Percentiles rank a stretch among this genome's conserved stretches.
phyloP scores from a whole-genome alignment of 2,113 vertebrate species.

The Cynopterus brachyotis region DNA sequence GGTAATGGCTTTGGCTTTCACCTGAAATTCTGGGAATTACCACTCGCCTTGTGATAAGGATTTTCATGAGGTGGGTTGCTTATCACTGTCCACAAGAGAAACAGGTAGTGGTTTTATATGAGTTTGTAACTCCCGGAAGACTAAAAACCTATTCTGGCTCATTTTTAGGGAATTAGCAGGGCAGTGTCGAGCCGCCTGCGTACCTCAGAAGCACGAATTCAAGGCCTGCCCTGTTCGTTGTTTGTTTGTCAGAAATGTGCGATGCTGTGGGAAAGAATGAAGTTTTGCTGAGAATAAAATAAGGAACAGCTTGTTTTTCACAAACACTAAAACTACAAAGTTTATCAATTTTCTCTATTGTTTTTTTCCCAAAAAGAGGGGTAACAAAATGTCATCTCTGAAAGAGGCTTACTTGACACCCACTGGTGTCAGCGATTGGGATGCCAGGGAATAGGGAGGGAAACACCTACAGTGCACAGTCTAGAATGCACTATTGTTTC shows the following conservation, averaged over 20 bases:
- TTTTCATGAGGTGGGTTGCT: slow-evolving; percentile 3
- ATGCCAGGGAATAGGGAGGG: slow-evolving; percentile 6
- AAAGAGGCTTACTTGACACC: slow-evolving; percentile 56
- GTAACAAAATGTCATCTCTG: slow-evolving; percentile 65
- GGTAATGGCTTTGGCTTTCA: not conserved
- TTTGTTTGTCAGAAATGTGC: slow-evolving; percentile 67
- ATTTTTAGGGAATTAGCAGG: slow-evolving; percentile 45
- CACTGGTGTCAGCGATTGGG: not conserved
- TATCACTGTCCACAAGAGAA: not conserved
- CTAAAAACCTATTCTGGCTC: not conserved
- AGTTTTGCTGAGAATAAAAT: slow-evolving; percentile 71
- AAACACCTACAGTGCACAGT: slow-evolving; percentile 35
- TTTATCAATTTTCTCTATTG: slow-evolving; percentile 54
- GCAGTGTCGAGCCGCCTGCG: slow-evolving; percentile 8
- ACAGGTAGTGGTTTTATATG: not conserved
- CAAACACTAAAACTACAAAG: slow-evolving; percentile 78
- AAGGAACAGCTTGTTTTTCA: slow-evolving; percentile 70
- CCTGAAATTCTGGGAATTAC: not conserved
- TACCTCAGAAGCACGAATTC: slow-evolving; percentile 67
- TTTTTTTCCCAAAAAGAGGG: slow-evolving; percentile 1
- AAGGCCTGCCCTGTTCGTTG: slow-evolving; percentile 56
- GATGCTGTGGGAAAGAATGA: slow-evolving; percentile 70
- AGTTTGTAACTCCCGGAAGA: not conserved
- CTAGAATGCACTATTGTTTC: not conserved
- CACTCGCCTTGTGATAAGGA: not conserved